phyloP scores from a whole-genome alignment of 2,797 vertebrate species.

The Catamblyrhynchus diadema region DNA sequence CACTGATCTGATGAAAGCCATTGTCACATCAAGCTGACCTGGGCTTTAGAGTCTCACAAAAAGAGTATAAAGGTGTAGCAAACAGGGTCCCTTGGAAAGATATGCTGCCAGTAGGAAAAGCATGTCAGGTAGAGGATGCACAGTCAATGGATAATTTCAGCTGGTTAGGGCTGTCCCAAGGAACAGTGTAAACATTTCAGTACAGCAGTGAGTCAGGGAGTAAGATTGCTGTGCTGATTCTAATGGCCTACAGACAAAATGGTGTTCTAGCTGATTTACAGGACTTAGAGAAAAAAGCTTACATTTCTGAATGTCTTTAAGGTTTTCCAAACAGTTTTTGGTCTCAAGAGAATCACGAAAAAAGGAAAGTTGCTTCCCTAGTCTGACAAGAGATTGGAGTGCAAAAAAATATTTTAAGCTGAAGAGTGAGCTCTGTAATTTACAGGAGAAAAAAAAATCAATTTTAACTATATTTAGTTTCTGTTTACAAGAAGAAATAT shows the following conservation, averaged over 20 bases:
- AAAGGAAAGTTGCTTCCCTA: not conserved
- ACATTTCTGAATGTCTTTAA: not conserved
- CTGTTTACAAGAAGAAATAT: conserved; percentile 29
- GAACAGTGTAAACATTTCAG: not conserved
- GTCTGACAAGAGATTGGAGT: not conserved
- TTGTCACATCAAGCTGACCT: not conserved
- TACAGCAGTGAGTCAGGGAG: not conserved
- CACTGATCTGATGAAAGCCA: not conserved
- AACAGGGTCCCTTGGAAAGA: not conserved
- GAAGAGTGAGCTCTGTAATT: not conserved
- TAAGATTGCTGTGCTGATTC: not conserved
- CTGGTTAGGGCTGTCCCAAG: not conserved
- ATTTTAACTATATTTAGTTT: conserved; percentile 21
- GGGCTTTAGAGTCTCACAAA: not conserved
- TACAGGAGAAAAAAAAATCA: not conserved
- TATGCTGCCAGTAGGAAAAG: not conserved
- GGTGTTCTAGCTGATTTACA: not conserved
- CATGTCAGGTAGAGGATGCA: not conserved
- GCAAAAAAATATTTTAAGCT: not conserved
- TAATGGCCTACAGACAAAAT: not conserved
- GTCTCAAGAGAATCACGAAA: not conserved
- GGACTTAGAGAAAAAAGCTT: not conserved
- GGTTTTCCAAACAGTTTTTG: not conserved
- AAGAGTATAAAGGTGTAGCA: not conserved
- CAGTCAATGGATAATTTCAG: not conserved